phyloP scores from a whole-genome alignment of 1,140 invertebrate genomes.

The Leptonema lineaticorne region DNA sequence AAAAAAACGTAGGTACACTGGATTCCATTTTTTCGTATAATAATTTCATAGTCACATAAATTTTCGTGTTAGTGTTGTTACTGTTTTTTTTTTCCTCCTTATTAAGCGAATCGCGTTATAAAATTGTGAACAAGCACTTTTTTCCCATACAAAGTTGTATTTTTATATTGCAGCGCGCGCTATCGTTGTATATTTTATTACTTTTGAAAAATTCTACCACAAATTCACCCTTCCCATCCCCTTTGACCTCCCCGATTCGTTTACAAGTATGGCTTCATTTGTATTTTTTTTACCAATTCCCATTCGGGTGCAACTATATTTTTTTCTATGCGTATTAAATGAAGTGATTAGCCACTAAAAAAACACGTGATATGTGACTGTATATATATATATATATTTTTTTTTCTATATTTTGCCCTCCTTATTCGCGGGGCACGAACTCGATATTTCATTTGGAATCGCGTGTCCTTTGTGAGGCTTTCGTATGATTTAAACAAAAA shows the following conservation, averaged over 20 bases:
- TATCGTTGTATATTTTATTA: not conserved
- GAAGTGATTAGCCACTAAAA: conserved; percentile 21
- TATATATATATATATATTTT: not conserved
- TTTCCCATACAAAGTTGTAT: too few relatives aligned
- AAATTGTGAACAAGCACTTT: conserved; percentile 8
- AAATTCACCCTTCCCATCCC: not conserved
- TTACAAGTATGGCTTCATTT: not conserved
- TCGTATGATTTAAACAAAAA: conserved; percentile 17
- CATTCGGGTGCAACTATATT: not conserved
- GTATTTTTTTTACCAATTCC: not conserved
- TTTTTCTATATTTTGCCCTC: not conserved
- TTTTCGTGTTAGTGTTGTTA: not conserved
- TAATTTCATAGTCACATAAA: conserved; percentile 3
- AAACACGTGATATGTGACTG: too few relatives aligned
- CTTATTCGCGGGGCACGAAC: conserved; percentile 3
- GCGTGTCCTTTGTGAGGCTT: conserved; percentile 10
- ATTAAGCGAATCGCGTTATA: conserved; percentile 6
- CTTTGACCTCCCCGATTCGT: too few relatives aligned
- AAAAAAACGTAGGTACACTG: too few relatives aligned
- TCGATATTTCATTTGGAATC: conserved; percentile 1
- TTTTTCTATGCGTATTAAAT: too few relatives aligned
- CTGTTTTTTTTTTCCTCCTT: too few relatives aligned
- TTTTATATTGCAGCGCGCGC: not conserved
- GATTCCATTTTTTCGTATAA: too few relatives aligned
- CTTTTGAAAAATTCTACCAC: not conserved